Percentiles rank a stretch among this genome's conserved stretches.
These are phyloP conservation scores for Strigops habroptila DNA, from an alignment of 2,113 vertebrate genomes.

Conservation along the genomic window DNA sequence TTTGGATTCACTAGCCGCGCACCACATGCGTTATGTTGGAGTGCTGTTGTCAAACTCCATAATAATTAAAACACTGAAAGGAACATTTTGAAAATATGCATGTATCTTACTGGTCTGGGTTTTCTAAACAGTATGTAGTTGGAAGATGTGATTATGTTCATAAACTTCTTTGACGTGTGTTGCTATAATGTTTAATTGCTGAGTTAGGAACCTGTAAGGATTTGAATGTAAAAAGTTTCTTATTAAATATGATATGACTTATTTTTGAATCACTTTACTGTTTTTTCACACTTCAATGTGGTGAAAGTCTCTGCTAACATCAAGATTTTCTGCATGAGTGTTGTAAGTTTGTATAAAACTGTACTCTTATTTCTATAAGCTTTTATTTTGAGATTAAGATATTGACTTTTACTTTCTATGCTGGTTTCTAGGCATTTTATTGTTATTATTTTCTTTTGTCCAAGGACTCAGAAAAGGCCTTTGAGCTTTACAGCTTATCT, in stretches of 20 bases:
- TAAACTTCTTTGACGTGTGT: not conserved
- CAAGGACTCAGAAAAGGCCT: not conserved
- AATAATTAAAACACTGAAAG: not conserved
- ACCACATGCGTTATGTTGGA: not conserved
- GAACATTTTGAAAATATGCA: not conserved
- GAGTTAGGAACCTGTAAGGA: not conserved
- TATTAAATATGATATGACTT: not conserved
- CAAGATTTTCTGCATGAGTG: not conserved
- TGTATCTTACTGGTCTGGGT: not conserved
- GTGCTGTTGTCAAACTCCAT: not conserved
- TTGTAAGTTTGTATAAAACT: not conserved
- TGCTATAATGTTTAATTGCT: not conserved
- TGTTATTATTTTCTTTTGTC: not conserved
- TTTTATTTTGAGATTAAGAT: not conserved
- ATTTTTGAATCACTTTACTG: not conserved
- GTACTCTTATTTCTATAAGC: not conserved
- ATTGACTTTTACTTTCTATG: not conserved
- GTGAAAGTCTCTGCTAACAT: not conserved
- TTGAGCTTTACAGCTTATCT: not conserved
- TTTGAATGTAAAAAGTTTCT: not conserved
- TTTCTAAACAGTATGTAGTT: not conserved
- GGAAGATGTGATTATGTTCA: not conserved
- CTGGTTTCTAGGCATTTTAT: not conserved
- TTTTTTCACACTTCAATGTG: not conserved
- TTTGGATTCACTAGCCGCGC: not conserved